Evolutionary conservation across 2,888 invertebrate genomes (phyloP), one percentile per base, ranked within the genome.

Genomic region (Drosophila neotestacea): DNA sequence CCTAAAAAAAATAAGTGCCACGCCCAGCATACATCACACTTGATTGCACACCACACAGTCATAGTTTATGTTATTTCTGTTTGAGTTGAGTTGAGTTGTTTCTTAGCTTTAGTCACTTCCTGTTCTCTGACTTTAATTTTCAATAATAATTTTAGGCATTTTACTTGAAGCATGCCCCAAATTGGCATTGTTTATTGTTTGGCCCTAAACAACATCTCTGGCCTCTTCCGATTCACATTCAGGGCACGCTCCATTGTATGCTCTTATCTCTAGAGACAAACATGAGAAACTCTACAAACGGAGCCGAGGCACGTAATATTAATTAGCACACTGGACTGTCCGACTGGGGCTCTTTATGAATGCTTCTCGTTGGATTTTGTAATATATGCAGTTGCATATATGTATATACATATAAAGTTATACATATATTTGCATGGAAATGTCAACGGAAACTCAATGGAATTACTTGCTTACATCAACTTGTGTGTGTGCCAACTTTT

Each of bases 301-400:
- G 22, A 58, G 71, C 44, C 52, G 69, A 62, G 71, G 85, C 87
- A 87, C 90, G 87, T 87, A 84, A 67, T 81, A 85, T 81, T 89
- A 89, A 90, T 87, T 87, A 89, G 90, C 80, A 78, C 79, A 81
- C 67, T 68, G 59, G 58, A 46, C 51, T 46, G 54, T 69, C 50
- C 60, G 44, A 52, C 52, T 47, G 58, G 56, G 34, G 47, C 62
- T 44, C 58, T 73, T 47, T 63, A 64, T 44, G 75, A 74, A 69
- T 73, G 77, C 51, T 46, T 71, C 39, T 61, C 63, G 47, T 63
- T 64, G 78, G 58, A 47, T 73, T 46, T 78, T 68, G 70, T 74
- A 81, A 78, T 58, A 36, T 44, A 22, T 62, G 61, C 36, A 62
- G n/a, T 28, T 59, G 28, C 48, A 48, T 30, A 42, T 16, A 48